Conservation (phyloP, 2,888 invertebrate species). For the Icerya purchasi region DNA sequence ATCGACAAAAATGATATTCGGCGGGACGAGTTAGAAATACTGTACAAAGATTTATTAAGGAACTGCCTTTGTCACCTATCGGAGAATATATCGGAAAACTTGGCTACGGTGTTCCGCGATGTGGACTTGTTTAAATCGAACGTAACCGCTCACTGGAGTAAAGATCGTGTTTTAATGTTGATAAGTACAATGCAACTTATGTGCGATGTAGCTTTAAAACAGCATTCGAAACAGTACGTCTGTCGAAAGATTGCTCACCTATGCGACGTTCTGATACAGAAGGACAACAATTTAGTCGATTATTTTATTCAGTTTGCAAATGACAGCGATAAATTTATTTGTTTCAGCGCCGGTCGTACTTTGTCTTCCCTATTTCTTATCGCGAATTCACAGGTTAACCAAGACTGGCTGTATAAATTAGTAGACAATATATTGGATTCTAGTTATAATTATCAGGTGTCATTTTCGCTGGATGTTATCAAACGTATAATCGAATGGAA, state of each 20-base stretch:
- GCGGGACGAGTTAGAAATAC: neutral
- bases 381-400: constrained; percentile 46
- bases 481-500: constrained; percentile 77
- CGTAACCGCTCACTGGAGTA: constrained; percentile 29
- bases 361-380: constrained; percentile 64
- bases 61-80: constrained; percentile 13
- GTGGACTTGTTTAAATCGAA: constrained; percentile 10
- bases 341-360: constrained; percentile 56
- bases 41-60: constrained; percentile 2
- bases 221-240: constrained; percentile 58
- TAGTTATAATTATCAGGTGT: constrained; percentile 40
- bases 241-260: constrained; percentile 60
- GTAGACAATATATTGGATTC: constrained; percentile 42
- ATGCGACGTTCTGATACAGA: constrained; percentile 55
- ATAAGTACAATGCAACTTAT: constrained; percentile 62
- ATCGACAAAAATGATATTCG: constrained; percentile 5
- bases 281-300: constrained; percentile 63
- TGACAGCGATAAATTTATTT: constrained; percentile 56
- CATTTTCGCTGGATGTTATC: constrained; percentile 63
- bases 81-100: neutral
- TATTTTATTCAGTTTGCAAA: constrained; percentile 60
- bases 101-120: constrained; percentile 12
- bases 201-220: constrained; percentile 64
- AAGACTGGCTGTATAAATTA: constrained; percentile 38
- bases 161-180: constrained; percentile 48